Evolutionary conservation across 1,140 invertebrate genomes (phyloP).

Genomic region (Magallana gigas): DNA sequence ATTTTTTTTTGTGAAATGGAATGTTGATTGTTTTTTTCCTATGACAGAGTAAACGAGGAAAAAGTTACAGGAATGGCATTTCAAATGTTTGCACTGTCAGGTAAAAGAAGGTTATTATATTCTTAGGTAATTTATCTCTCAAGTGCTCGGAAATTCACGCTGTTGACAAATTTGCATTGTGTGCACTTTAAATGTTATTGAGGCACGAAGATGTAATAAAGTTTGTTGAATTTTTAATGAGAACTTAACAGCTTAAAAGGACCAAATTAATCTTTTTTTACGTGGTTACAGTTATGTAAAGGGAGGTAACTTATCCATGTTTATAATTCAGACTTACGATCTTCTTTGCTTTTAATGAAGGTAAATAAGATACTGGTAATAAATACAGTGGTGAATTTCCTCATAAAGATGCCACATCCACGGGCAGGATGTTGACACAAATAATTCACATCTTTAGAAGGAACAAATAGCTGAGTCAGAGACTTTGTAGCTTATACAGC

Average conservation of each 20-base stretch:
- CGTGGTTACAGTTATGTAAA: background rate
- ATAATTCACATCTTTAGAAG: background rate
- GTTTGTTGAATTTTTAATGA: no score
- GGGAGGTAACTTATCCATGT: background rate
- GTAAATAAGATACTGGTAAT: background rate
- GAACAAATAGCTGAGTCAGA: background rate
- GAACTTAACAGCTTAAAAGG: no score
- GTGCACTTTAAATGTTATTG: no score
- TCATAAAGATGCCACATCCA: background rate
- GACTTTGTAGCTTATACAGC: background rate
- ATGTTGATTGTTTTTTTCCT: slow-evolving; percentile 19
- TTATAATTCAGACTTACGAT: background rate
- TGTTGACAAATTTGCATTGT: no score
- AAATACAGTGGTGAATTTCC: background rate
- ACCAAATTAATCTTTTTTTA: no score
- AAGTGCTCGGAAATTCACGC: no score
- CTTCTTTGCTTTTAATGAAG: background rate
- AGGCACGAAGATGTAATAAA: no score
- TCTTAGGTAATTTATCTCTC: no score
- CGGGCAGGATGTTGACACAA: background rate
- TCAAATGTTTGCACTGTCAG: slow-evolving; percentile 30
- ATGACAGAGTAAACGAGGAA: background rate
- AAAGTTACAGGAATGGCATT: slow-evolving; percentile 14
- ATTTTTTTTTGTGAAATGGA: background rate
- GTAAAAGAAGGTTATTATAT: background rate